Base-by-base conservation (phyloP, 1,140 invertebrate species). In the Drosophila rufa region DNA sequence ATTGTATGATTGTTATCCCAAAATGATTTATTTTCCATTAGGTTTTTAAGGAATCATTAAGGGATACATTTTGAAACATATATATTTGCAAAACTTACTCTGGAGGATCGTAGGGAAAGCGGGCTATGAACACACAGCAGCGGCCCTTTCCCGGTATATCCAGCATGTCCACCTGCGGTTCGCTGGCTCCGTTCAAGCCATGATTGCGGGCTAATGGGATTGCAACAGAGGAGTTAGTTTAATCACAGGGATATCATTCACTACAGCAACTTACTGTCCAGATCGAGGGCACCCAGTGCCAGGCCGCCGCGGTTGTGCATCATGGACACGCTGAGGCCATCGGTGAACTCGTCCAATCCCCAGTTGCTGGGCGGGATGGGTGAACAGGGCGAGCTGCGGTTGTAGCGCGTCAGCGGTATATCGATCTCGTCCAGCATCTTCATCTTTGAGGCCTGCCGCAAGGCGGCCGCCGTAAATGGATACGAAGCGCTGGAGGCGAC, bases 61-160 rank as follows among this genome's bases (percentile, higher is more conserved):
- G 8, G 56, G 56, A 43, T 43, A 27, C 36, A 17, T 22, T n/a
- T 27, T 5, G 8, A 14, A 2, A 38, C 8, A 19, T 17, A n/a
- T 45, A 15, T 11, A 3, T 36, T 0, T 3, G 3, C 2, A 36
- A 2, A 15, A 90, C 94, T 94, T 93, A 95, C 94, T 95, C 94
- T 65, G 95, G 95, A 62, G 99, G 99, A 92, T 99, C 98, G 90
- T 99, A 99, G 43, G 96, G 97, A 93, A 98, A 99, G 82, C 97
- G 96, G 17, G 98, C 97, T 57, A 98, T 97, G 93, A 97, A 98
- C 62, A 98, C 97, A 91, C 97, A 97, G 93, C 98, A 98, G 58
- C 97, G 95, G 27, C 98, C 98, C 93, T 98, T 97, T 50, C 97
- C 97, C 15, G 98, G 97, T 83, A 98, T 97, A 83, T 99, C 97